Percentiles rank a stretch among this genome's conserved stretches.
Conservation (phyloP, 2,888 invertebrate species). For the Arctia plantaginis region DNA sequence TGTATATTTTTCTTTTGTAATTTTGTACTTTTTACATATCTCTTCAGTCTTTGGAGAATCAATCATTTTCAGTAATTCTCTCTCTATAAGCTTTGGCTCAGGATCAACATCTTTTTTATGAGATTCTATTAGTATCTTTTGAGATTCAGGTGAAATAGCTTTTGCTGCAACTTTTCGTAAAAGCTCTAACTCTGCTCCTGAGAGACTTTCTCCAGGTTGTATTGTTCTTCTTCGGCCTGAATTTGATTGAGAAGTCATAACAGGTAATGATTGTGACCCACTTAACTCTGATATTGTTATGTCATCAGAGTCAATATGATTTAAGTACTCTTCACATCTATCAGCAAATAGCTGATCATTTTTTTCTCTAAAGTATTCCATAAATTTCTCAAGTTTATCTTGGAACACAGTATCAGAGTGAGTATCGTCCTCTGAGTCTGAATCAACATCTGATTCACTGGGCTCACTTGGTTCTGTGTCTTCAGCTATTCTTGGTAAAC, state of each 20-base stretch:
- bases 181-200: conserved; percentile 86
- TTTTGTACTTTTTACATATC: conserved; percentile 84
- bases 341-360: conserved; percentile 89
- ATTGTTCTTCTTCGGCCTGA: conserved; percentile 86
- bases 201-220: conserved; percentile 87
- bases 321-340: conserved; percentile 87
- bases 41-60: conserved; percentile 82
- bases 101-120: conserved; percentile 85
- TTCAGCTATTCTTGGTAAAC: conserved; percentile 82
- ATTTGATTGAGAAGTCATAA: conserved; percentile 82
- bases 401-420: conserved; percentile 89
- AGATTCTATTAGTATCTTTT: conserved; percentile 85
- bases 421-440: conserved; percentile 85
- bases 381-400: conserved; percentile 90
- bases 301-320: conserved; percentile 83
- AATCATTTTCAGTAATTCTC: conserved; percentile 84
- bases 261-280: conserved; percentile 80
- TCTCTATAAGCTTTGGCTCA: conserved; percentile 85
- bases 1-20: conserved; percentile 82
- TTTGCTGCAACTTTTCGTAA: conserved; percentile 87
- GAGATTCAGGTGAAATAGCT: conserved; percentile 83
- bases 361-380: conserved; percentile 90
- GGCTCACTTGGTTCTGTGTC: conserved; percentile 87
- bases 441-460: conserved; percentile 87
- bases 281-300: conserved; percentile 84